Evolutionary conservation across 1,140 invertebrate genomes (phyloP), one percentile per base, ranked within the genome.

Genomic region (Macrosteles quadrilineatus): DNA sequence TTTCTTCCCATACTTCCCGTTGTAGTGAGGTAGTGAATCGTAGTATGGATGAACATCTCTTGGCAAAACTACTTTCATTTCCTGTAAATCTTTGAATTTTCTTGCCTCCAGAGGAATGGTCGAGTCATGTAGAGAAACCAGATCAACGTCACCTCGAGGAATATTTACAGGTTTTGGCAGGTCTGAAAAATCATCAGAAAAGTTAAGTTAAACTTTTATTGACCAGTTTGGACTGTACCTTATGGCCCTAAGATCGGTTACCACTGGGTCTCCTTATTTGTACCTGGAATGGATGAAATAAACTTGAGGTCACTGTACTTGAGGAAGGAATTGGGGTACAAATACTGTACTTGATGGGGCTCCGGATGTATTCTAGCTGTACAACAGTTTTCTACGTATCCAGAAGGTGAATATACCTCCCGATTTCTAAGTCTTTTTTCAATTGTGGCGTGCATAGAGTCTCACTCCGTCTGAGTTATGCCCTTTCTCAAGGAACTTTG

Each of bases 281-380:
- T 74, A 72, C 40, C 78, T 76, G 32, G 76, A 74, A n/a, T 76
- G 23, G 53, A 77, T 77, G 45, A 74, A 73, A 71, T 77, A 80
- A 76, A 68, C 74, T 79, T 36, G 78, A 79, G 50, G 50, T 55
- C 50, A 55, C 50, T 55, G 50, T 55, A 55, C 6, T 55, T 55
- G 6, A 21, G 19, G 19, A 55, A 55, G 50, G 19, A 55, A 55
- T 55, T 19, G 19, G 6, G 23, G 19, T 55, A 55, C 17, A 55
- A 25, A 25, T 55, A 55, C 19, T 55, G 6, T 6, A 55, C 50
- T 21, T 55, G 6, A 25, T 55, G 19, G 9, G 23, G 50, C 19
- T 55, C 19, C 19, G 50, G 23, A 25, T 11, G 6, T 11, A 55
- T 21, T 55, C 50, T 6, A 55, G 50, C 50, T 11, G 50, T 11